phyloP scores from a whole-genome alignment of 2,113 vertebrate genomes.

The Myotis davidii region DNA sequence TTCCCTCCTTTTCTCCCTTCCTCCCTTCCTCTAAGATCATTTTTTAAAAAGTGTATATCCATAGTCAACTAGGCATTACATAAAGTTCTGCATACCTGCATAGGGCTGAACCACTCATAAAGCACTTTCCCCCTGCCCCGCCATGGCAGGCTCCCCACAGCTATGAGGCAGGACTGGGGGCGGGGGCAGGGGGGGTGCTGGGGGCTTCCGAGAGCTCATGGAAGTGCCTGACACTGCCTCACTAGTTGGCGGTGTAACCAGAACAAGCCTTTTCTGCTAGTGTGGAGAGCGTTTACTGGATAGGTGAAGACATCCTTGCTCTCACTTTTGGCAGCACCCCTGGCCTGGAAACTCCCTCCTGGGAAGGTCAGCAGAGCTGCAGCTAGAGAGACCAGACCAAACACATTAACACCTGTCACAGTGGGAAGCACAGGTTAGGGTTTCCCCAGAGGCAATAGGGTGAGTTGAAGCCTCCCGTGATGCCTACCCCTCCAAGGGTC shows the following conservation, averaged over 20 bases:
- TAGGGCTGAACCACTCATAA: rapidly evolving
- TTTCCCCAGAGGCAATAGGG: background rate
- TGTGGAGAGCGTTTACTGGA: background rate
- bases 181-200: no score
- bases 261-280: background rate
- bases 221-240: background rate
- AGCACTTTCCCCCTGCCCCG: background rate
- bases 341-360: background rate
- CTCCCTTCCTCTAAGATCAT: background rate
- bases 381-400: background rate
- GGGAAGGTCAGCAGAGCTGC: background rate
- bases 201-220: background rate
- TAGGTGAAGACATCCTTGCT: background rate
- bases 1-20: background rate
- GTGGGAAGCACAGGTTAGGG: background rate
- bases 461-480: background rate
- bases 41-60: background rate
- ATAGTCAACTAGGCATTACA: no score
- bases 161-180: background rate
- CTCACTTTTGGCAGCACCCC: background rate
- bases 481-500: background rate
- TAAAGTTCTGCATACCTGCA: rapidly evolving
- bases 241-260: background rate
- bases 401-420: background rate
- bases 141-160: background rate